Evolutionary conservation across 2,797 vertebrate species (phyloP).

Genomic region (Pogoniulus pusillus): DNA sequence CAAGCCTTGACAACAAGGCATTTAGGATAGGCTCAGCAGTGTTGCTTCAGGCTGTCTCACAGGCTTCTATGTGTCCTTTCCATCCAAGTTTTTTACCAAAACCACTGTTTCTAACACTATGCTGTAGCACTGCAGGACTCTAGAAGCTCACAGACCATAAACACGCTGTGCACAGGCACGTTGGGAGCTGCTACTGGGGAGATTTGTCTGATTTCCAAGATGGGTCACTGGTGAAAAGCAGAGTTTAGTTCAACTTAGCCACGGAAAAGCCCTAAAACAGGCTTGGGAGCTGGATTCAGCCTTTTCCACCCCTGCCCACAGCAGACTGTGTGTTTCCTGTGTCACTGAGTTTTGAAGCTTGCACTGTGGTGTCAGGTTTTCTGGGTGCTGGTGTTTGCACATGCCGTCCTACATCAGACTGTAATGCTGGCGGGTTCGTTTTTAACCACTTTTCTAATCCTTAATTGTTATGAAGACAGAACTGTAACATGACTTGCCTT

Average conservation of each 20-base stretch:
- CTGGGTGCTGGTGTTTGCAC: neutral
- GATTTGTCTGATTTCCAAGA: neutral
- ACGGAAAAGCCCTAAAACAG: neutral
- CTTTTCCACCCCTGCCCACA: neutral
- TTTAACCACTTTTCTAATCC: conserved; percentile 63
- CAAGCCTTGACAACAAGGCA: neutral
- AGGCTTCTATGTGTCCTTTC: neutral
- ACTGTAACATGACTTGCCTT: conserved; percentile 41
- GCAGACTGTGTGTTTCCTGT: neutral
- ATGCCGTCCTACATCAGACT: neutral
- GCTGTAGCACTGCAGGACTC: neutral
- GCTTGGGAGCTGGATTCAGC: neutral
- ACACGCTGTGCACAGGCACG: neutral
- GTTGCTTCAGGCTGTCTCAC: neutral
- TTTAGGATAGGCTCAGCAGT: neutral
- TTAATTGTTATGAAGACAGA: neutral
- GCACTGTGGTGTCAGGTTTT: neutral
- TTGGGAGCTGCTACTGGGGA: neutral
- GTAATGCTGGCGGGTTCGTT: neutral
- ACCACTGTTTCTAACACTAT: neutral
- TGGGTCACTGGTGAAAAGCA: neutral
- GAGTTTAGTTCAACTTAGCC: neutral
- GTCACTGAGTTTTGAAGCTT: neutral
- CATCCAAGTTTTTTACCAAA: neutral
- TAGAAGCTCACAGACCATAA: neutral